Evolutionary conservation across 2,113 vertebrate genomes (phyloP), one percentile per base, ranked within the genome.

Genomic region (Ciconia maguari): DNA sequence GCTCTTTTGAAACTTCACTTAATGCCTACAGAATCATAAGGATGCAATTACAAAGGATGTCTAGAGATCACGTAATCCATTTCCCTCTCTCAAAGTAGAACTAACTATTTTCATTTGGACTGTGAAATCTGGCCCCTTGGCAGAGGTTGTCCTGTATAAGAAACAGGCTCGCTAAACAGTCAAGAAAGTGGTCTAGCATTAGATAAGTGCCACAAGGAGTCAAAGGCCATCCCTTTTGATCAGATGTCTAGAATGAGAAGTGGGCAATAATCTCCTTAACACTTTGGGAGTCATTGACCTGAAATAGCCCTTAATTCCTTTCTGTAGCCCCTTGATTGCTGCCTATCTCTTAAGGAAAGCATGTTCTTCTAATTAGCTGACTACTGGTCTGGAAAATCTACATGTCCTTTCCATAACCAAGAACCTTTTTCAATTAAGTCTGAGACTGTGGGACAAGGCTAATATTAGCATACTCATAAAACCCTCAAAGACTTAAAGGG

Each of bases 301-400:
- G 71, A 85, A 93, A 89, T 21, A 93, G 51, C 51, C 51, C 64
- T 94, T 81, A 41, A 62, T 83, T 86, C 17, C 55, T 92, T 95
- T 65, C n/a, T 72, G n/a, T 55, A 90, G 51, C 29, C 32, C 32
- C 70, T 87, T 64, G 27, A 76, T 83, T 74, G 71, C 75, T 90
- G 49, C 34, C 27, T 46, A 13, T 72, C 66, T 91, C 30, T 80
- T 77, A 62, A 66, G 55, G 36, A 94, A 90, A 76, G 25, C 29
- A 70, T 58, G 62, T 34, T 87, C 68, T 86, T 83, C 78, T 88
- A 88, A 96, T 92, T 86, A 90, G 41, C 18, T 92, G 75, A 61
- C 41, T 90, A 83, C 26, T 52, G 90, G 26, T 76, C 76, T 96
- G 75, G 79, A 95, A 97, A 92, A 93, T 57, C 26, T 88, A 48